Evolutionary conservation across 2,113 vertebrate species (phyloP).

Genomic region (Acrocephalus kingi): DNA sequence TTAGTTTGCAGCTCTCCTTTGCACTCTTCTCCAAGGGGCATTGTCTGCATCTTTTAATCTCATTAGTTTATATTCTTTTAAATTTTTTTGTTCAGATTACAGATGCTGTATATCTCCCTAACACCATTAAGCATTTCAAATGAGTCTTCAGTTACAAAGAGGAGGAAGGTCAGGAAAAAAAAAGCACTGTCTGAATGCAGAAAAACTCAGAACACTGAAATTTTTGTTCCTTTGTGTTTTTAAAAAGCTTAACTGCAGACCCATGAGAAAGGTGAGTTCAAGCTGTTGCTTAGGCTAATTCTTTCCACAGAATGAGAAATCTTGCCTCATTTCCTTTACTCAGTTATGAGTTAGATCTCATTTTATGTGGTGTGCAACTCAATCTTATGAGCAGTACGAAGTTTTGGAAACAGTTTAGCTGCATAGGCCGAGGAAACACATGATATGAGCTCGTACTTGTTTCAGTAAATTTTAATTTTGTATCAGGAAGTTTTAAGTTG

Average conservation of each 20-base stretch:
- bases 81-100: not conserved
- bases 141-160: not conserved
- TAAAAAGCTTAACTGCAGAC: not conserved
- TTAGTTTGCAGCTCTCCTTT: not conserved
- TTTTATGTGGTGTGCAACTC: not conserved
- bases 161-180: not conserved
- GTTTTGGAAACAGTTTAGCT: not conserved
- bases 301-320: conserved; percentile 35
- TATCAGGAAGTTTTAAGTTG: not conserved
- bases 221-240: not conserved
- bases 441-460: accelerated
- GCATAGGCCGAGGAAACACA: not conserved
- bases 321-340: conserved; percentile 33
- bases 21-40: not conserved
- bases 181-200: not conserved
- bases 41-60: not conserved
- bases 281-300: not conserved
- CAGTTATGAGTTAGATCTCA: not conserved
- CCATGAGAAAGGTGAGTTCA: conserved; percentile 22
- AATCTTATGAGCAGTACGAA: not conserved
- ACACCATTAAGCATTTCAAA: not conserved
- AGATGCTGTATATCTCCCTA: not conserved
- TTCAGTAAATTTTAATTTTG: not conserved
- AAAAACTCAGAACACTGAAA: not conserved
- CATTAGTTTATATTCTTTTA: not conserved